Evolutionary conservation across 2,888 invertebrate species (phyloP).

Genomic region (Polyommatus iphigenia): DNA sequence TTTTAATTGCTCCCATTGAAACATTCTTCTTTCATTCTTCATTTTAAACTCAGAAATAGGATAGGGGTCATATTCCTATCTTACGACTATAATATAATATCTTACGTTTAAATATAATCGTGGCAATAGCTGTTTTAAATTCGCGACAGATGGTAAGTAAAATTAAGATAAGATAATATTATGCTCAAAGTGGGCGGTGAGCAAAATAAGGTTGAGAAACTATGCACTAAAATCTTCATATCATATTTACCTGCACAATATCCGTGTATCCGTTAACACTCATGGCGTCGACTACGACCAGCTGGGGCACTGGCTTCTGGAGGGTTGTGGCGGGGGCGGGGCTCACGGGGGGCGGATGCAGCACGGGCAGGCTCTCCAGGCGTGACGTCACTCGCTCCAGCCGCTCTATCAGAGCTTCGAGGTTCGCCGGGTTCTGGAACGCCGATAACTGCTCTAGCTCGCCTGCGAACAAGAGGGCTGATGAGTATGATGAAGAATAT

Average conservation of each 20-base stretch:
- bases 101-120: too few relatives aligned
- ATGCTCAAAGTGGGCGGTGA: too few relatives aligned
- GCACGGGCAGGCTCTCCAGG: conserved; percentile 80
- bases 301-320: conserved; percentile 18
- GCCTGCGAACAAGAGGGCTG: conserved; percentile 52
- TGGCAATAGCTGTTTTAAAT: too few relatives aligned
- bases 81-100: too few relatives aligned
- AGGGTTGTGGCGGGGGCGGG: conserved; percentile 51
- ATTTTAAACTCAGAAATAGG: too few relatives aligned
- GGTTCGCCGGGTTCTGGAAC: conserved; percentile 72
- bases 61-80: too few relatives aligned
- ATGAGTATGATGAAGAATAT: background rate
- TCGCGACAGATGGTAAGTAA: too few relatives aligned
- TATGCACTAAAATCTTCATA: background rate
- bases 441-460: conserved; percentile 72
- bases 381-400: conserved; percentile 87
- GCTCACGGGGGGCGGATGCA: conserved; percentile 57
- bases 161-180: too few relatives aligned
- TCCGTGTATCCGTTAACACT: conserved; percentile 88
- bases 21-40: too few relatives aligned
- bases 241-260: conserved; percentile 77
- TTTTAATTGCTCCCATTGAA: too few relatives aligned
- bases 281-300: conserved; percentile 72
- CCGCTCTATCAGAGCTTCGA: conserved; percentile 86
- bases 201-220: too few relatives aligned